Evolutionary conservation across 1,140 invertebrate species (phyloP).

Genomic region (Drosophila azteca): DNA sequence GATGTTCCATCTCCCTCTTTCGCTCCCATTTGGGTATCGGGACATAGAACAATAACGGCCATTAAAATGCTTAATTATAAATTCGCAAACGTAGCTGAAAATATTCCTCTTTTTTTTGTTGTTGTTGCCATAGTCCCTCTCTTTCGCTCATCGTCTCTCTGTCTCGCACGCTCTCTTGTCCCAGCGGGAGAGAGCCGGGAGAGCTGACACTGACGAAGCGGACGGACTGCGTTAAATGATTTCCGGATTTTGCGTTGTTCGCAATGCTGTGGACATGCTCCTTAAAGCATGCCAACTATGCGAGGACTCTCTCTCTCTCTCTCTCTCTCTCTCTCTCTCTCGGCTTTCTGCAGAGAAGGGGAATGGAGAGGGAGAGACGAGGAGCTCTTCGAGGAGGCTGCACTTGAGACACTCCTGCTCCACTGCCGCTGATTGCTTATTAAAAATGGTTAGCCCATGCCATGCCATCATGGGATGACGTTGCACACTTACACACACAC

Average conservation of each 20-base stretch:
- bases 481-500: slow-evolving; percentile 18
- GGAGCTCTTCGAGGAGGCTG: slow-evolving; percentile 1
- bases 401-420: slow-evolving; percentile 41
- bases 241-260: slow-evolving; percentile 40
- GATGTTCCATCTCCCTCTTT: slow-evolving; percentile 6
- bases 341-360: background rate
- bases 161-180: background rate
- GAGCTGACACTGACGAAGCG: slow-evolving; percentile 7
- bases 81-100: slow-evolving; percentile 79
- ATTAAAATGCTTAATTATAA: slow-evolving; percentile 83
- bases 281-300: slow-evolving; percentile 3
- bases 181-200: too few species aligned
- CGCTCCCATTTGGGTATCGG: background rate
- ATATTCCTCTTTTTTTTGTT: slow-evolving; percentile 46
- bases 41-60: slow-evolving; percentile 78
- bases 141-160: background rate
- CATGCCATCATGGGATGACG: slow-evolving; percentile 6
- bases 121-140: background rate
- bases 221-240: slow-evolving; percentile 34
- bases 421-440: slow-evolving; percentile 40
- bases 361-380: background rate
- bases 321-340: too few species aligned
- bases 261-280: slow-evolving; percentile 15
- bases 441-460: slow-evolving; percentile 16
- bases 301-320: background rate